phyloP scores from a whole-genome alignment of 2,113 vertebrate species.

The Centropristis striata region DNA sequence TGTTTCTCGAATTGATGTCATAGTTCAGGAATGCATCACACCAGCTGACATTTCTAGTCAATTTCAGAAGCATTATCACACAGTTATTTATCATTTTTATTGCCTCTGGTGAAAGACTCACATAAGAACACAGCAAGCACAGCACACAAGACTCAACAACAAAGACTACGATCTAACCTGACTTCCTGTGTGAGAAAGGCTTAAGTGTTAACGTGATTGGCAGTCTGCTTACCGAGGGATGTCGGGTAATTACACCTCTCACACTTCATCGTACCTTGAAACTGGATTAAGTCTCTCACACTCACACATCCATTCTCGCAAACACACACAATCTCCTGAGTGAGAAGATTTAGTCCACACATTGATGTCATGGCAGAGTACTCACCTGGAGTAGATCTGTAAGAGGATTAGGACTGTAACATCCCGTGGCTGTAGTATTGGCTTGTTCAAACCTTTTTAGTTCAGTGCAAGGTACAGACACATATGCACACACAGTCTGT shows the following conservation, averaged over 20 bases:
- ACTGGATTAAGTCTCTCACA: conserved; percentile 50
- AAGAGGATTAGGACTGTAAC: conserved; percentile 66
- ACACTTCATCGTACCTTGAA: conserved; percentile 44
- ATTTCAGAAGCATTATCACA: neutral
- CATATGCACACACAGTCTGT: conserved; percentile 28
- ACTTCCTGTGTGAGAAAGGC: conserved; percentile 19
- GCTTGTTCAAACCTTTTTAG: conserved; percentile 27
- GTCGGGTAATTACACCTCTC: conserved; percentile 51
- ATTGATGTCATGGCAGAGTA: conserved; percentile 67
- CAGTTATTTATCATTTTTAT: neutral
- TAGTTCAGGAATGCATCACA: neutral
- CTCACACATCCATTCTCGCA: conserved; percentile 12
- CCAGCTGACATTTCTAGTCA: neutral
- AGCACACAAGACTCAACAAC: neutral
- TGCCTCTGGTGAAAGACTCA: neutral
- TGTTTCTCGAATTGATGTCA: neutral
- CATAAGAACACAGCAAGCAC: neutral
- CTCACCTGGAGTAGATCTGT: conserved; percentile 68
- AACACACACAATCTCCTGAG: conserved; percentile 27
- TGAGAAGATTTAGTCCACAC: conserved; percentile 50
- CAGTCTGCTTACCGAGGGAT: neutral
- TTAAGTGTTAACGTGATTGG: conserved; percentile 16
- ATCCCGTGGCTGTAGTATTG: neutral
- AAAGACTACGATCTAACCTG: neutral
- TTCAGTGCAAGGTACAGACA: neutral